These are phyloP conservation scores for Aspidapion aeneum DNA, from an alignment of 2,888 invertebrate species.

Conservation along the genomic window DNA sequence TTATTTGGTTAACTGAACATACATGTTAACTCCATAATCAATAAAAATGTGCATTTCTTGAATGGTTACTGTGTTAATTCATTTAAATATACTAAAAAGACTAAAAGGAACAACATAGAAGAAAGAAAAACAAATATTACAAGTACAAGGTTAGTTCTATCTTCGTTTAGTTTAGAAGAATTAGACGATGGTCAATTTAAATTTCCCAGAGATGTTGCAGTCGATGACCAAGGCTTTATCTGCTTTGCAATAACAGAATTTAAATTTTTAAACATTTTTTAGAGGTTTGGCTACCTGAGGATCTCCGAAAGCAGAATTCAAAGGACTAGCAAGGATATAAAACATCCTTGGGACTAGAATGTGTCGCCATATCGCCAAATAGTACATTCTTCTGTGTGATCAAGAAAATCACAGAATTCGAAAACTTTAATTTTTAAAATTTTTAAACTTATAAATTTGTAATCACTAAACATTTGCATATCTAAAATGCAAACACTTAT, in stretches of 20 bases:
- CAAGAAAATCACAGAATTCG: constrained; percentile 96
- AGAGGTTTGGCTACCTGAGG: constrained; percentile 96
- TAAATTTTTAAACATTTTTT: constrained; percentile 93
- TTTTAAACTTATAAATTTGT: constrained; percentile 11
- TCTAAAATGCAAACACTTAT: too few species aligned
- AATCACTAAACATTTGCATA: constrained; percentile 38
- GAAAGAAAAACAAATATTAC: too few species aligned
- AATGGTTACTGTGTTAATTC: too few species aligned
- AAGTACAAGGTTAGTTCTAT: constrained; percentile 96
- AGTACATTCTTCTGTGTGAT: constrained; percentile 93
- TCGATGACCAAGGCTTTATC: constrained; percentile 97
- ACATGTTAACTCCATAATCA: constrained; percentile 16
- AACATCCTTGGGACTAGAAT: too few species aligned
- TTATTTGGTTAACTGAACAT: background rate
- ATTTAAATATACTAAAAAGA: too few species aligned
- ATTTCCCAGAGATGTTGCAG: constrained; percentile 96
- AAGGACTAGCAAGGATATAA: too few species aligned
- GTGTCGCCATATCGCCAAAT: constrained; percentile 88
- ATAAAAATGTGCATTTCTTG: too few species aligned
- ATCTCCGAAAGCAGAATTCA: constrained; percentile 93
- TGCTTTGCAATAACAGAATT: constrained; percentile 97
- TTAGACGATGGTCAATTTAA: constrained; percentile 93
- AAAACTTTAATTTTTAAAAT: constrained; percentile 66
- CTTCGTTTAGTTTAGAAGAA: constrained; percentile 91
- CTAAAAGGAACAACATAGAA: too few species aligned